Conservation (phyloP, 2,888 invertebrate species). For the Oxyscelio sp. region DNA sequence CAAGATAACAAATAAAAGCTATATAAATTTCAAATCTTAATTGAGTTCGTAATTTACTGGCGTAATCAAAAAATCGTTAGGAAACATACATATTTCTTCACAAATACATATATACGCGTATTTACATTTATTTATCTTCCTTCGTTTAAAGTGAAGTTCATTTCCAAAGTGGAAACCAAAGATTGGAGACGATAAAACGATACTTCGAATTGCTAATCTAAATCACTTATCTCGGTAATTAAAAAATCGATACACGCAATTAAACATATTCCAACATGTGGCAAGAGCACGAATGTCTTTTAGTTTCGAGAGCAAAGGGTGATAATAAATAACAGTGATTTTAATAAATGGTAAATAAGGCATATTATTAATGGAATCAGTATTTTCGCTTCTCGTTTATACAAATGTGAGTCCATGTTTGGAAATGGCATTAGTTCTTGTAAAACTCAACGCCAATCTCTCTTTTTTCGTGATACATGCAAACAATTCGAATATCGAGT, state of each 20-base stretch:
- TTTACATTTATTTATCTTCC: constrained; percentile 27
- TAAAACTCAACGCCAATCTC: constrained; percentile 33
- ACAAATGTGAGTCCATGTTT: constrained; percentile 22
- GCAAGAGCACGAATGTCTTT: constrained; percentile 31
- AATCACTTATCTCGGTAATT: constrained; percentile 49
- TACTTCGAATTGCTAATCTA: constrained; percentile 47
- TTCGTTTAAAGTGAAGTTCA: constrained; percentile 27
- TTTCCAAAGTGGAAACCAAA: constrained; percentile 18
- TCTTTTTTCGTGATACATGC: constrained; percentile 62
- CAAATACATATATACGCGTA: constrained; percentile 25
- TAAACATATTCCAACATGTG: constrained; percentile 22
- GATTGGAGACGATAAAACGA: constrained; percentile 39
- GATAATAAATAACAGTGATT: neutral
- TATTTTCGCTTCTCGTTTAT: constrained; percentile 34
- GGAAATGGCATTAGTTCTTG: constrained; percentile 34
- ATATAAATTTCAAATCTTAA: constrained; percentile 7
- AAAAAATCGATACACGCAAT: constrained; percentile 55
- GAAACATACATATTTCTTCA: neutral
- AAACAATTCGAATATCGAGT: constrained; percentile 61
- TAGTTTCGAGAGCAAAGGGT: neutral
- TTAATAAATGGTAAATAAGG: constrained; percentile 56
- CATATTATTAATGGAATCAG: constrained; percentile 37
- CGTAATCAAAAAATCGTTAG: constrained; percentile 15
- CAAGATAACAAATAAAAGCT: constrained; percentile 21
- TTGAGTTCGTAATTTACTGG: constrained; percentile 24